These are phyloP conservation scores for Adelognathus sp. DNA, from an alignment of 2,888 invertebrate genomes.

Conservation along the genomic window DNA sequence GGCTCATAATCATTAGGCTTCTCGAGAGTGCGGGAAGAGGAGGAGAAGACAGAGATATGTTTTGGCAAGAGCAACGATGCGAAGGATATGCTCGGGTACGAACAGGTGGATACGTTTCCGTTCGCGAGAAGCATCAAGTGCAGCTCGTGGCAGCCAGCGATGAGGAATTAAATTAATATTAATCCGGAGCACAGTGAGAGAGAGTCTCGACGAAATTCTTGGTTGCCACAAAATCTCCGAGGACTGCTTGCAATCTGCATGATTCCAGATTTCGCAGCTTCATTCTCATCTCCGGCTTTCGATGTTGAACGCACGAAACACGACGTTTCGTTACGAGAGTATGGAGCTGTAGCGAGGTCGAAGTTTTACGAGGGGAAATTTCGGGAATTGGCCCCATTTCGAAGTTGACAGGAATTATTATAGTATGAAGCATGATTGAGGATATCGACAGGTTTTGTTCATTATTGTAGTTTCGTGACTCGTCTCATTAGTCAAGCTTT, in stretches of 20 bases:
- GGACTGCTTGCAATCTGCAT: constrained; percentile 72
- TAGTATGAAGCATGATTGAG: too few species aligned
- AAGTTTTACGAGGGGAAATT: too few species aligned
- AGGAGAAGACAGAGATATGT: constrained; percentile 61
- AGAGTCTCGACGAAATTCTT: constrained; percentile 46
- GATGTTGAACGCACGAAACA: neutral
- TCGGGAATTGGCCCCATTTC: too few species aligned
- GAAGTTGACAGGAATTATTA: too few species aligned
- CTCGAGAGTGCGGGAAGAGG: constrained; percentile 56
- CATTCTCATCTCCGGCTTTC: constrained; percentile 35
- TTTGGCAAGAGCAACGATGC: constrained; percentile 59
- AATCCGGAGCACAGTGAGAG: constrained; percentile 74
- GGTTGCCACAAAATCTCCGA: constrained; percentile 19
- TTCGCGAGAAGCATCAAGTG: constrained; percentile 17
- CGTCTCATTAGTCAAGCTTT: neutral
- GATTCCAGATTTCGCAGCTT: constrained; percentile 73
- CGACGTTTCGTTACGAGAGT: neutral
- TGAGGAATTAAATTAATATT: constrained; percentile 79
- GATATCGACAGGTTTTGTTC: too few species aligned
- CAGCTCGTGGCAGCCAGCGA: constrained; percentile 59
- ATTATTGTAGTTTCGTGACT: neutral
- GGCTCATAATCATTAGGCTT: constrained; percentile 75
- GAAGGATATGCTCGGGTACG: constrained; percentile 24
- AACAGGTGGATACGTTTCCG: constrained; percentile 48
- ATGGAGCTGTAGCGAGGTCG: too few species aligned